Percentiles rank a stretch among this genome's conserved stretches.
Conservation (phyloP, 1,140 invertebrate species). For the Dolichoris vasculosae region DNA sequence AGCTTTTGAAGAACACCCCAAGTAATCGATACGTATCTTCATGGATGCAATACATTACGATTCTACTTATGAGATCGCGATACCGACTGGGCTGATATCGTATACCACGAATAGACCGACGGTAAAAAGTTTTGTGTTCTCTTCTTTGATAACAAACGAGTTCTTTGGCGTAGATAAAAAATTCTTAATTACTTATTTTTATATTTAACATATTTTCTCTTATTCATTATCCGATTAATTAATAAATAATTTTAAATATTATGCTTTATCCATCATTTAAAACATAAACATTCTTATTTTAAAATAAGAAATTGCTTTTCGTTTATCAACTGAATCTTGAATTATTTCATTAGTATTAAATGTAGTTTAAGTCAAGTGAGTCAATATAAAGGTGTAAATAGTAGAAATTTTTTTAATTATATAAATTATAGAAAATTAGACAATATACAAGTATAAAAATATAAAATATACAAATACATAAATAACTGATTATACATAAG, state of each 20-base stretch:
- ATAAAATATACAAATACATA: no score
- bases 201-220: background rate
- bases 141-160: conserved; percentile 14
- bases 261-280: background rate
- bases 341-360: background rate
- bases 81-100: conserved; percentile 1
- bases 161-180: conserved; percentile 1
- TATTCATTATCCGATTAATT: background rate
- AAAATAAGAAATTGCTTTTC: background rate
- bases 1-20: background rate
- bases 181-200: background rate
- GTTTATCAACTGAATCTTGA: background rate
- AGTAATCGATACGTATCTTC: background rate
- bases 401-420: background rate
- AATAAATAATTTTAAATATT: background rate
- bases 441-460: background rate
- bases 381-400: background rate
- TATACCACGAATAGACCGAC: background rate
- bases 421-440: background rate
- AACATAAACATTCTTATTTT: background rate
- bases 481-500: no score
- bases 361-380: background rate
- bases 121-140: background rate
- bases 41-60: background rate
- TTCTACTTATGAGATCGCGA: background rate